Evolutionary conservation across 2,797 vertebrate genomes (phyloP), one percentile per base, ranked within the genome.

Genomic region (Ataeniobius toweri): DNA sequence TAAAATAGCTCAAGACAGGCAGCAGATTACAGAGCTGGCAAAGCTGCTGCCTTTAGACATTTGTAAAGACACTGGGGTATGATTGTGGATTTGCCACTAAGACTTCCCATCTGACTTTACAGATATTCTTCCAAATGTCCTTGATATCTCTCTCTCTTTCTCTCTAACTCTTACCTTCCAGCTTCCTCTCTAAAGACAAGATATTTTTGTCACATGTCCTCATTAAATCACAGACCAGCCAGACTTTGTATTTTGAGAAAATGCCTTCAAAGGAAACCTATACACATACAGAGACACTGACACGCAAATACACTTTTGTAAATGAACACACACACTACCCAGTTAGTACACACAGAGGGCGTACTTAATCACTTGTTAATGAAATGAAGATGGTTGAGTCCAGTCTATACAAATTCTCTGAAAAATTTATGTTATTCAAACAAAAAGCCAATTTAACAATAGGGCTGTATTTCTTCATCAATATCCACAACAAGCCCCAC

Each of bases 191-290:
- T 67, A 39, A 65, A 76, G 88, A 74, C 68, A 82, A 89, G 86
- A 91, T 88, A 91, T 91, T 92, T 89, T 79, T 80, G 88, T 90
- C 86, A 86, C 76, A 81, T 22, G 80, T 71, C 86, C 91, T 93
- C 89, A 89, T 92, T 93, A 92, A 90, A 92, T 89, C 85, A 88
- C 16, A 84, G 65, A 88, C 71, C 73, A 80, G 78, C 71, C 76
- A 85, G 72, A 91, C 77, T 79, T 55, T 81, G 76, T 71, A 77
- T 82, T 53, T 87, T 87, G 73, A 85, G 78, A 80, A 92, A 84
- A 85, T 73, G 83, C 76, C 74, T 87, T 84, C 78, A 88, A 88
- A 91, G 72, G 39, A 13, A 67, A 55, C 76, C 6, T 68, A 48
- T 72, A 50, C 31, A 74, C 69, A 72, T 61, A 74, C 12, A 69